Evolutionary conservation across 2,888 invertebrate genomes (phyloP), one percentile per base, ranked within the genome.

Genomic region (Cataglyphis livida): DNA sequence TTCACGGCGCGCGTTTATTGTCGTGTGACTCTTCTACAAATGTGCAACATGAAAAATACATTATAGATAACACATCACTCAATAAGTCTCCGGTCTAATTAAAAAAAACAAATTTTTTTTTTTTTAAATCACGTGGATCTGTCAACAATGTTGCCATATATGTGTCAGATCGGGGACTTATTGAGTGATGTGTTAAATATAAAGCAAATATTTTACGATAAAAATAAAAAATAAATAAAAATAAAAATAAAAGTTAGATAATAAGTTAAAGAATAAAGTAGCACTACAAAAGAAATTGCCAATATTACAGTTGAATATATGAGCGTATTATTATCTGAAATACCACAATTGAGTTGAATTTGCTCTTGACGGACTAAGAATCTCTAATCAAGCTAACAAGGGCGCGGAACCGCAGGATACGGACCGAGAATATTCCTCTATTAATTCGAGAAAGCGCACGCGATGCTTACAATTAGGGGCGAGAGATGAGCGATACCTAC

Each of bases 341-440:
- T 54, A 9, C 28, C 66, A 38, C 59, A 48, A 70, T 79, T 59
- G 38, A 78, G 59, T 70, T 44, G 32, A 59, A 35, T 25, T 15
- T 59, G 44, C 28, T 32, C 0, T 9, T 51, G 59, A 32, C 78
- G 59, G 41, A 4, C 78, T 59, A 70, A 79, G 78, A 44, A 79
- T 78, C 51, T 66, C 12, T 25, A 70, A 78, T 79, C 59, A 21
- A 44, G 44, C 35, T 25, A 61, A 61, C 32, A 38, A 21, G 18
- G 78, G 12, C 35, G 5, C 35, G 35, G 35, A 48, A 79, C 70
- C 78, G 78, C 78, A 70, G 57, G 70, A 68, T 59, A 32, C 59
- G 78, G 78, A 61, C 70, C 44, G 59, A 48, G 70, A 79, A 70
- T 79, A 79, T 79, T 79, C 70, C 44, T 18, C 59, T 35, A 71